Percentiles rank a stretch among this genome's conserved stretches.
Conservation (phyloP, 2,797 vertebrate genomes). For the Loris lydekkerianus region DNA sequence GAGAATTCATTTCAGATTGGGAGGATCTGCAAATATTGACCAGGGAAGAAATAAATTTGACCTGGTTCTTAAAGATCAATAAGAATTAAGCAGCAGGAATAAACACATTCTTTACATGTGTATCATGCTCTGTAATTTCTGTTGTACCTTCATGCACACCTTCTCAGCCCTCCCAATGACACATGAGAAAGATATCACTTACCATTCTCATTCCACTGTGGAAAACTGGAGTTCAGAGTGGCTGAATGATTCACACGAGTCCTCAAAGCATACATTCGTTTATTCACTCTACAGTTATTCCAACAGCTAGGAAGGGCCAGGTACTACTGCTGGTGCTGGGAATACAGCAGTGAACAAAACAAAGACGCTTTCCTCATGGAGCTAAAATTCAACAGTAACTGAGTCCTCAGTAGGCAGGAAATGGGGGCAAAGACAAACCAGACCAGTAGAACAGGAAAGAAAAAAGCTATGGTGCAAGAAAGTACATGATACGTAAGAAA, state of each 20-base stretch:
- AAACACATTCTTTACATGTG: background rate
- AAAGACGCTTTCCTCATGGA: background rate
- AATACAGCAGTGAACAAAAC: background rate
- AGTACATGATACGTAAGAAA: background rate
- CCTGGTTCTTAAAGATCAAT: constrained; percentile 35
- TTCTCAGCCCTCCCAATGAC: background rate
- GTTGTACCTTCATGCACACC: constrained; percentile 5
- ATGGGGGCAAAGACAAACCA: background rate
- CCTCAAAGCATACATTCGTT: background rate
- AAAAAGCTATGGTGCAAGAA: background rate
- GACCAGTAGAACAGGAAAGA: background rate
- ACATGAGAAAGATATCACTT: background rate
- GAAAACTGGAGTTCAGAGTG: background rate
- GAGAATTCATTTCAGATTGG: constrained; percentile 8
- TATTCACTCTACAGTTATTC: background rate
- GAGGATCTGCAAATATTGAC: background rate
- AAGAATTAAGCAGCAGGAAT: constrained; percentile 8
- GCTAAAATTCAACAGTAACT: background rate
- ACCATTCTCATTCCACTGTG: background rate
- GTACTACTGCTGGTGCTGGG: background rate
- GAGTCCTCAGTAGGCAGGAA: background rate
- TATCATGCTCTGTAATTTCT: background rate
- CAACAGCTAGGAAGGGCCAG: background rate
- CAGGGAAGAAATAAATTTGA: constrained; percentile 8
- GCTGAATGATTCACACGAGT: background rate